A percentile compares a stretch with the other conserved stretches of the same genome.
phyloP scores from a whole-genome alignment of 2,888 invertebrate genomes.

The Thereva nobilitata region DNA sequence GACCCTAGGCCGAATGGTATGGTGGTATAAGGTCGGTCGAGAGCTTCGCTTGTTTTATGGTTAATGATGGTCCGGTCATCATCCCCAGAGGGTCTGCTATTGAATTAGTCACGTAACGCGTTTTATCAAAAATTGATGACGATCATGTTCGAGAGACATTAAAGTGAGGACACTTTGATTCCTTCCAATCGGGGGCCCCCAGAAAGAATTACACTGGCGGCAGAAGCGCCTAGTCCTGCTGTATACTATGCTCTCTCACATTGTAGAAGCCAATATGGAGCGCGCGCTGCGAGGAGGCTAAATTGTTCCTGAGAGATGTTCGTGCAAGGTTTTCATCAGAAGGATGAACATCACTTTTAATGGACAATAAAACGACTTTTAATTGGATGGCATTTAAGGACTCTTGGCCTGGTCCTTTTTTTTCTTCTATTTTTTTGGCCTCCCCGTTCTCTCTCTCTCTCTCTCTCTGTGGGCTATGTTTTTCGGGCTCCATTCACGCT shows the following conservation, averaged over 20 bases:
- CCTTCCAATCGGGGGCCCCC: not conserved
- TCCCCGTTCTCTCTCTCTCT: too few species aligned
- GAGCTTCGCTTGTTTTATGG: constrained; percentile 26
- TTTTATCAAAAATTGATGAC: constrained; percentile 36
- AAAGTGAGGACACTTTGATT: constrained; percentile 37
- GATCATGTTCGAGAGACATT: constrained; percentile 33
- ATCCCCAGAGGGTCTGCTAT: constrained; percentile 28
- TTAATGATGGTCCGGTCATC: constrained; percentile 33
- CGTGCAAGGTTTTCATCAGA: constrained; percentile 31
- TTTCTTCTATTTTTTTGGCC: not conserved
- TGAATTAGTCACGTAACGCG: constrained; percentile 35
- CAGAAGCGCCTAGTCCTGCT: not conserved
- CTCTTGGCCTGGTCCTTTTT: not conserved
- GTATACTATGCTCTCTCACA: too few species aligned
- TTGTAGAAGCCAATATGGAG: not conserved
- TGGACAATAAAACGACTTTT: constrained; percentile 35
- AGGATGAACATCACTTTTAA: constrained; percentile 33
- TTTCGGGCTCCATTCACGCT: too few species aligned
- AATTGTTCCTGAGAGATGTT: constrained; percentile 35
- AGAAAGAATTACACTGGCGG: constrained; percentile 4
- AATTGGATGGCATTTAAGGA: constrained; percentile 27
- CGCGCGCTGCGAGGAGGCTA: constrained; percentile 12
- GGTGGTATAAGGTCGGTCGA: constrained; percentile 7
- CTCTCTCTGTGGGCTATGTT: too few species aligned
- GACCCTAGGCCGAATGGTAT: not conserved